Evolutionary conservation across 2,888 invertebrate species (phyloP).

Genomic region (Noctuana brunneofusca): DNA sequence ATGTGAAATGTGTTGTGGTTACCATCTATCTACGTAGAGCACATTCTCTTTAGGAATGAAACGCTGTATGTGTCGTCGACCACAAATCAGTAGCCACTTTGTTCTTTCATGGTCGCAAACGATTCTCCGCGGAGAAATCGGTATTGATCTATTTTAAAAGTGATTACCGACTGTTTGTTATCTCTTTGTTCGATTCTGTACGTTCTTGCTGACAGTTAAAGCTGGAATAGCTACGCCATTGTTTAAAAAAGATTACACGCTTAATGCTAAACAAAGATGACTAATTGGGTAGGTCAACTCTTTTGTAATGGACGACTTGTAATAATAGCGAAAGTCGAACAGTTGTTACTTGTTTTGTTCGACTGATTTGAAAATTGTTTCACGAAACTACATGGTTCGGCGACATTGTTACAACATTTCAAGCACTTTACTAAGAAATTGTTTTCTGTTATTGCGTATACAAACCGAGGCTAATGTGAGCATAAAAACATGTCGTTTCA

Average conservation of each 20-base stretch:
- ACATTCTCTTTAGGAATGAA: conserved; percentile 66
- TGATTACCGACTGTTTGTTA: conserved; percentile 63
- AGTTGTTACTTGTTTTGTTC: conserved; percentile 43
- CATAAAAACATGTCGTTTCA: not conserved
- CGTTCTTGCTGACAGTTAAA: conserved; percentile 46
- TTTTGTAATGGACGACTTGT: conserved; percentile 47
- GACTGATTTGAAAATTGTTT: conserved; percentile 39
- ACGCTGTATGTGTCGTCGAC: conserved; percentile 59
- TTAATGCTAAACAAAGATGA: conserved; percentile 60
- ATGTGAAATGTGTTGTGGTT: conserved; percentile 48
- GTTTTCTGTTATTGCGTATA: conserved; percentile 17
- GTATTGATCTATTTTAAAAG: conserved; percentile 66
- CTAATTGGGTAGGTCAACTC: conserved; percentile 60
- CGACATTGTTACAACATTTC: conserved; percentile 29
- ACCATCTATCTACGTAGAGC: conserved; percentile 48
- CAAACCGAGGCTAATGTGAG: not conserved
- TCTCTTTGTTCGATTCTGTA: conserved; percentile 58
- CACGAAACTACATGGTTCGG: conserved; percentile 22
- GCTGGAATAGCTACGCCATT: conserved; percentile 49
- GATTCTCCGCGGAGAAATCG: conserved; percentile 59
- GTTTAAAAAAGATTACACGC: conserved; percentile 58
- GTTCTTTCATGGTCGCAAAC: conserved; percentile 68
- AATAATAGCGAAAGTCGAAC: conserved; percentile 41
- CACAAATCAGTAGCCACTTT: conserved; percentile 79
- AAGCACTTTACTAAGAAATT: conserved; percentile 27